Evolutionary conservation across 2,797 vertebrate species (phyloP).

Genomic region (Danio albolineatus): DNA sequence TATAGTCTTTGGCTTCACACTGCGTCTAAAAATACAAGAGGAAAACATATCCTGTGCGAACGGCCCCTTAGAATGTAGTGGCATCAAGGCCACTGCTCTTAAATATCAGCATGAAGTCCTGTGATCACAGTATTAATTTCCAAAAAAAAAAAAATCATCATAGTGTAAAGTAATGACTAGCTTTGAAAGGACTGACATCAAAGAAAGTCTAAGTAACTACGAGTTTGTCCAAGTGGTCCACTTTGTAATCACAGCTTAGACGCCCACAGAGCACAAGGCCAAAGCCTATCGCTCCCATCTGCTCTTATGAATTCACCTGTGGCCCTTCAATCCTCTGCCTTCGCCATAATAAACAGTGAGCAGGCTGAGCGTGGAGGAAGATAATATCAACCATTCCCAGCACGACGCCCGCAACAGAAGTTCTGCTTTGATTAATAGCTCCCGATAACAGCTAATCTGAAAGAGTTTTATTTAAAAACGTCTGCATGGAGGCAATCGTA

Average conservation of each 20-base stretch:
- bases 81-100: too few species aligned
- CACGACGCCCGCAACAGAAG: slow-evolving; percentile 18
- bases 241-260: not conserved
- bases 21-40: too few species aligned
- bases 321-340: slow-evolving; percentile 32
- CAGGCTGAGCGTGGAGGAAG: slow-evolving; percentile 10
- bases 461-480: slow-evolving; percentile 47
- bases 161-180: not conserved
- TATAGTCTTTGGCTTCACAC: too few species aligned
- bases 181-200: not conserved
- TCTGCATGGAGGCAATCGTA: slow-evolving; percentile 32
- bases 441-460: slow-evolving; percentile 47
- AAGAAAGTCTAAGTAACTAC: not conserved
- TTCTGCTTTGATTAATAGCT: slow-evolving; percentile 42
- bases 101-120: too few species aligned
- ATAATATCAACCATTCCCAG: slow-evolving; percentile 49
- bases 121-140: not conserved
- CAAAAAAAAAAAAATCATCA: not conserved
- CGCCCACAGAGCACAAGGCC: not conserved
- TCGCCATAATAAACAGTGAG: slow-evolving; percentile 39
- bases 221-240: not conserved
- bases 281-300: slow-evolving; percentile 31
- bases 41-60: too few species aligned
- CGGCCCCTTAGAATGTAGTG: too few species aligned
- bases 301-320: slow-evolving; percentile 38